Evolutionary conservation across 2,797 vertebrate genomes (phyloP).

Genomic region (Cynopterus sphinx): DNA sequence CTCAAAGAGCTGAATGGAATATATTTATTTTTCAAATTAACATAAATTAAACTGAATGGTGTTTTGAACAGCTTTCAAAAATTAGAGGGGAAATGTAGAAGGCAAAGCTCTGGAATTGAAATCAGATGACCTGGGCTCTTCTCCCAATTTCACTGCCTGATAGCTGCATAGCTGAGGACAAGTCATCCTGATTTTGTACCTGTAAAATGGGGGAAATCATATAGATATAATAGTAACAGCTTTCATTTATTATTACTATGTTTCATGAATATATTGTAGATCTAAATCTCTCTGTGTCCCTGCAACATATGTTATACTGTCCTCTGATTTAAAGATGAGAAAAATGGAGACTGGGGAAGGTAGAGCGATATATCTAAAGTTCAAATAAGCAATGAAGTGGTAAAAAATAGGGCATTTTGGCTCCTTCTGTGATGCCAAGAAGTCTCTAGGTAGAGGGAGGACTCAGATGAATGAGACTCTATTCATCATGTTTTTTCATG

Average conservation of each 20-base stretch:
- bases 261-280: background rate
- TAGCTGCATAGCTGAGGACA: background rate
- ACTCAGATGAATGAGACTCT: background rate
- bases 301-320: background rate
- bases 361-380: background rate
- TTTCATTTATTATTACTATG: background rate
- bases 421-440: background rate
- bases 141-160: background rate
- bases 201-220: background rate
- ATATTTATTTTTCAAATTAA: slow-evolving; percentile 64
- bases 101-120: slow-evolving; percentile 19
- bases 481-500: background rate
- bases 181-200: slow-evolving; percentile 19
- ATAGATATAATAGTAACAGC: background rate
- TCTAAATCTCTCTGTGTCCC: background rate
- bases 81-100: background rate
- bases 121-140: background rate
- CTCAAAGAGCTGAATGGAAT: slow-evolving; percentile 38
- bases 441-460: background rate
- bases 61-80: slow-evolving; percentile 56
- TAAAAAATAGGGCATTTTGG: background rate
- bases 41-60: slow-evolving; percentile 53
- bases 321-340: background rate
- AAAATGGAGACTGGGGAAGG: background rate
- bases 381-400: background rate